These are phyloP conservation scores for Epizoanthus fatuus DNA, from an alignment of 92 coral and sea anemone genomes.

Conservation along the genomic window DNA sequence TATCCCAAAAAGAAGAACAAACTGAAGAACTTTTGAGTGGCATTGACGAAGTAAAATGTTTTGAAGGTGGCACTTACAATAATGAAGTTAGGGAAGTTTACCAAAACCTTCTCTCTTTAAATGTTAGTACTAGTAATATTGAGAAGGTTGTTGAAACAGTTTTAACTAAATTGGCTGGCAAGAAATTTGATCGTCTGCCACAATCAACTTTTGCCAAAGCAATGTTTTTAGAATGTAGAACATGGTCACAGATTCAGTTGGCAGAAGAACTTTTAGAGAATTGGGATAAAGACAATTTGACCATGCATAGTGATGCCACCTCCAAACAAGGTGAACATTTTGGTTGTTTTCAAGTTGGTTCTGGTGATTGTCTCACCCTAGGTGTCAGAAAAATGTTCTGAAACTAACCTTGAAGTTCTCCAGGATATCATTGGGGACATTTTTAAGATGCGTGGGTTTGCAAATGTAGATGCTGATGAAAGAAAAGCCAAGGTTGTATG, in stretches of 20 bases:
- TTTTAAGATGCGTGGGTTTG: constrained; percentile 20
- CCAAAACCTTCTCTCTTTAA: constrained; percentile 23
- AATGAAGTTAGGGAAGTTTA: constrained; percentile 42
- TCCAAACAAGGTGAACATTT: constrained; percentile 32
- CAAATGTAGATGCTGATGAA: background rate
- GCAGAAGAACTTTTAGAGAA: background rate
- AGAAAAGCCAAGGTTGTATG: constrained; percentile 10
- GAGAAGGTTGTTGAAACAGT: constrained; percentile 10
- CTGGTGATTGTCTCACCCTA: constrained; percentile 10
- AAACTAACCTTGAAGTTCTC: constrained; percentile 30
- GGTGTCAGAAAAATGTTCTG: constrained; percentile 31
- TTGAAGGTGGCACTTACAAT: constrained; percentile 21
- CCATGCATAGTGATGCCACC: constrained; percentile 20
- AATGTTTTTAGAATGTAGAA: constrained; percentile 16
- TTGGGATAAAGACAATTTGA: background rate
- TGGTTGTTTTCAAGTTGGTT: constrained; percentile 18
- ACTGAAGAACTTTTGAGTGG: constrained; percentile 30
- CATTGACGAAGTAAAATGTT: constrained; percentile 23
- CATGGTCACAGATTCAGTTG: constrained; percentile 42
- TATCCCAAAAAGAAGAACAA: constrained; percentile 8
- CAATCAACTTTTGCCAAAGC: constrained; percentile 26
- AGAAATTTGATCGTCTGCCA: constrained; percentile 35
- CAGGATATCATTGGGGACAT: constrained; percentile 35
- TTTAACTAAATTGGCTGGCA: constrained; percentile 6
- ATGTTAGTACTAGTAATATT: constrained; percentile 9